A percentile compares a stretch with the other conserved stretches of the same genome.
Evolutionary conservation across 2,888 invertebrate genomes (phyloP).

Genomic region (Adineta ricciae): DNA sequence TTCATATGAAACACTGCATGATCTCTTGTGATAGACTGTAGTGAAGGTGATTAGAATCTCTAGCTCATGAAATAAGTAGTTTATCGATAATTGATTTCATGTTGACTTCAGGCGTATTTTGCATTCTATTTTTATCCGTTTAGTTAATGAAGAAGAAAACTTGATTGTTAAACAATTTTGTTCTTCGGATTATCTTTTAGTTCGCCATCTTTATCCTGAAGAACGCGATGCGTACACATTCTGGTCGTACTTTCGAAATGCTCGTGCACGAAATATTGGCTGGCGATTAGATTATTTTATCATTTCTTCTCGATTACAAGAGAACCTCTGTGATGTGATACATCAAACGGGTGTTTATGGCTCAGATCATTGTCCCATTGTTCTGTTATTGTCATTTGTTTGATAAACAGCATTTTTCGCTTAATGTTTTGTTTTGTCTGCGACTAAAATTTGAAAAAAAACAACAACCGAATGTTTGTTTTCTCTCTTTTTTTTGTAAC

Average conservation of each 20-base stretch:
- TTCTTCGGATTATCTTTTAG: background rate
- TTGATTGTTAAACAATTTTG: background rate
- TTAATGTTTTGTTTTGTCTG: too few relatives aligned
- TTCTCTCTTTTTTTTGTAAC: background rate
- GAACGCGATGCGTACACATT: slow-evolving; percentile 73
- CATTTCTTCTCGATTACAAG: slow-evolving; percentile 50
- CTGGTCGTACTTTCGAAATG: slow-evolving; percentile 84
- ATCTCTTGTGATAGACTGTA: too few relatives aligned
- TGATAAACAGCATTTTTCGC: background rate
- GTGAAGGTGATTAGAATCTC: too few relatives aligned
- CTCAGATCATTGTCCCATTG: slow-evolving; percentile 88
- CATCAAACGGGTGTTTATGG: slow-evolving; percentile 73
- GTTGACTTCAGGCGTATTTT: too few relatives aligned
- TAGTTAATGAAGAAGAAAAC: background rate
- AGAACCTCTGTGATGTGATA: slow-evolving; percentile 69
- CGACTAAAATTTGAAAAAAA: too few relatives aligned
- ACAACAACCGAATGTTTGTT: too few relatives aligned
- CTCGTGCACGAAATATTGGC: slow-evolving; percentile 78
- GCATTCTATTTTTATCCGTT: background rate
- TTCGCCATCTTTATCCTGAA: slow-evolving; percentile 71
- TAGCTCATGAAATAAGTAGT: too few relatives aligned
- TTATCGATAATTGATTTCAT: too few relatives aligned
- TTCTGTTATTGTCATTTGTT: background rate
- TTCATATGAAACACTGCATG: background rate
- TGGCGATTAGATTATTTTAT: slow-evolving; percentile 59